A percentile compares a stretch with the other conserved stretches of the same genome.
These are phyloP conservation scores for Drosophila nannoptera DNA, from an alignment of 1,140 invertebrate genomes.

Conservation along the genomic window DNA sequence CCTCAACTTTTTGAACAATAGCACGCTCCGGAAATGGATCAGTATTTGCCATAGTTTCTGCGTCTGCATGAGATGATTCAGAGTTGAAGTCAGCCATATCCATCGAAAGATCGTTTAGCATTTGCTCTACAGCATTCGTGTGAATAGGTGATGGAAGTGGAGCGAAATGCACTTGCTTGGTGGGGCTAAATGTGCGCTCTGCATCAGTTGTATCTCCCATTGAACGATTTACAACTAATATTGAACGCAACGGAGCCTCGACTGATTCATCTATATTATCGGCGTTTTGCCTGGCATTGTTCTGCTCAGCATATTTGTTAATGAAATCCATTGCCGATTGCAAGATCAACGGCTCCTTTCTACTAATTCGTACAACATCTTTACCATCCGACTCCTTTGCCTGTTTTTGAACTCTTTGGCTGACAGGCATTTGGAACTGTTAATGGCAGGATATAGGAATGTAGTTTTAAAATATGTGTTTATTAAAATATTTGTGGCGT, in stretches of 20 bases:
- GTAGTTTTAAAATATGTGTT: neutral
- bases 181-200: neutral
- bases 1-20: neutral
- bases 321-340: slow-evolving; percentile 21
- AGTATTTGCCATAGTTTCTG: neutral
- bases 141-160: neutral
- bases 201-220: neutral
- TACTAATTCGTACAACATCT: too few relatives aligned
- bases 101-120: neutral
- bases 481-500: neutral
- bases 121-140: neutral
- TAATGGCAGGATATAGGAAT: neutral
- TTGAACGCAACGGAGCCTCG: slow-evolving; percentile 8
- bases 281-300: neutral
- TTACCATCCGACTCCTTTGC: neutral
- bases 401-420: neutral
- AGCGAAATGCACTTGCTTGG: slow-evolving; percentile 29
- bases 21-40: neutral
- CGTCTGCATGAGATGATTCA: neutral
- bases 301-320: neutral
- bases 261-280: neutral
- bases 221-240: neutral
- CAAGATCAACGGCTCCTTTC: neutral
- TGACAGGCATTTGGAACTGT: neutral
- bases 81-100: neutral